phyloP scores from a whole-genome alignment of 1,140 invertebrate genomes.

The Scaptomyza montana region DNA sequence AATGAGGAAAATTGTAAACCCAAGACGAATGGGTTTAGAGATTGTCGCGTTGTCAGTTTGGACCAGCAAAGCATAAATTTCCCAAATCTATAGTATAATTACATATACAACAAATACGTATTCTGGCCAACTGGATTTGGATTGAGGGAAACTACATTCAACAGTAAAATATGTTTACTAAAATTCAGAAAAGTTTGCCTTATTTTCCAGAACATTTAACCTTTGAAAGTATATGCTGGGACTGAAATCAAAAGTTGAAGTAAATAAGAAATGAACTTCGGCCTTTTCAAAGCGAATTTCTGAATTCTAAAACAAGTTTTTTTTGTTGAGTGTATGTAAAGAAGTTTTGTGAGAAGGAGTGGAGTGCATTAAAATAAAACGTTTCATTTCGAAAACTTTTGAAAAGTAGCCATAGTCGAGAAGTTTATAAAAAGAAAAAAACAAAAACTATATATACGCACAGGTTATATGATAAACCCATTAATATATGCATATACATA shows the following conservation, averaged over 20 bases:
- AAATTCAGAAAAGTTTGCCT: not conserved
- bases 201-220: too few species aligned
- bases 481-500: too few species aligned
- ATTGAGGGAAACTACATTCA: not conserved
- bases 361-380: not conserved
- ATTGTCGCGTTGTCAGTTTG: conserved; percentile 21
- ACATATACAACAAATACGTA: conserved; percentile 2
- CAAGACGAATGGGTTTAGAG: conserved; percentile 75
- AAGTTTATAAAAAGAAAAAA: conserved; percentile 23
- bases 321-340: not conserved
- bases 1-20: conserved; percentile 82
- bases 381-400: conserved; percentile 39
- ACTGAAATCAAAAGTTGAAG: too few species aligned
- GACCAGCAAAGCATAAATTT: conserved; percentile 36
- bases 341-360: not conserved
- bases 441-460: conserved; percentile 35
- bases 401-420: conserved; percentile 27
- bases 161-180: not conserved
- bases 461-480: conserved; percentile 51
- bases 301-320: too few species aligned
- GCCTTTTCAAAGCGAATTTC: not conserved
- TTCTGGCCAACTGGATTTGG: conserved; percentile 1
- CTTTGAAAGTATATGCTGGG: too few species aligned
- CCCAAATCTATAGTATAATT: conserved; percentile 28
- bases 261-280: too few species aligned